Conservation (phyloP, 2,797 vertebrate species). For the Betta splendens region DNA sequence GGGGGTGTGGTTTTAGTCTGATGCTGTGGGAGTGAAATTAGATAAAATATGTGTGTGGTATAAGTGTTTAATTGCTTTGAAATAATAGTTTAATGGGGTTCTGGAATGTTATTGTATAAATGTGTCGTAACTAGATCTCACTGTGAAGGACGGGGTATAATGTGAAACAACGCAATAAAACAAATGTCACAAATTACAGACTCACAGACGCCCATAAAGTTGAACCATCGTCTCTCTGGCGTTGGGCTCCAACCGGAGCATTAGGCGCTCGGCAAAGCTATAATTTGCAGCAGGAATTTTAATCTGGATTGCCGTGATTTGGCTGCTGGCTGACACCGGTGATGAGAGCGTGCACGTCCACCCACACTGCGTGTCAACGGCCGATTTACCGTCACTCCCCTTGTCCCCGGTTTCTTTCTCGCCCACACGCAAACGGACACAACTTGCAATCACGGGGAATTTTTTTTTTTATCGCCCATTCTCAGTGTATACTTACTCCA, state of each 20-base stretch:
- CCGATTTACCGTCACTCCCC: conserved; percentile 26
- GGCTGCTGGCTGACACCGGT: neutral
- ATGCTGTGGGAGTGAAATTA: neutral
- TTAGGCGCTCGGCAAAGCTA: neutral
- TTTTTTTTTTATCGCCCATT: conserved; percentile 3
- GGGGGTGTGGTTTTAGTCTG: conserved; percentile 30
- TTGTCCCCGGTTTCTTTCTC: neutral
- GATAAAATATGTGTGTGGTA: conserved; percentile 16
- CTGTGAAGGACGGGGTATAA: neutral
- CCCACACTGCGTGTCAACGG: conserved; percentile 27
- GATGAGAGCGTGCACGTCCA: conserved; percentile 6
- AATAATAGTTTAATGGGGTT: conserved; percentile 7
- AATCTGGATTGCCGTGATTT: neutral
- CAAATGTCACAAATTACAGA: neutral
- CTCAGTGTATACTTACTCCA: conserved; percentile 17
- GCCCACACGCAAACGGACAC: conserved; percentile 6
- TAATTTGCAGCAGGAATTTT: conserved; percentile 6
- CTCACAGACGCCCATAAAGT: neutral
- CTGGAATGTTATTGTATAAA: conserved; percentile 13
- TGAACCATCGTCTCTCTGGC: neutral
- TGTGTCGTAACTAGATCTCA: conserved; percentile 4
- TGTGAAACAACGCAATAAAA: neutral
- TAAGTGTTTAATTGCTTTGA: conserved; percentile 16
- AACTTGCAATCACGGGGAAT: conserved; percentile 9
- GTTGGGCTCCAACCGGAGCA: neutral